Base-by-base conservation (phyloP, 2,797 vertebrate genomes). In the Mallotus villosus region DNA sequence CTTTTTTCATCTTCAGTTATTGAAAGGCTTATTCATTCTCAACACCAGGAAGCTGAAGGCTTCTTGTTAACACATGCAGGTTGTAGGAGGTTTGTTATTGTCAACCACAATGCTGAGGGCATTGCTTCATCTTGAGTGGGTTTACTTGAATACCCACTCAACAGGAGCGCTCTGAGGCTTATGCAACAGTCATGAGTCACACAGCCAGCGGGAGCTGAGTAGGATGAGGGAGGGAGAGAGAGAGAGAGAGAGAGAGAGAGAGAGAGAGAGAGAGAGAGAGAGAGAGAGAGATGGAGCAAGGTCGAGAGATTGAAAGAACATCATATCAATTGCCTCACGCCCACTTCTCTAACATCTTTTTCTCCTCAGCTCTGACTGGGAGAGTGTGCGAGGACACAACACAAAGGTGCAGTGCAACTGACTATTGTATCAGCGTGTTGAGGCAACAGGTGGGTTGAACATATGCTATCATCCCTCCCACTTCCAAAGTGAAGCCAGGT, bases 171-270 rank as follows among this genome's bases (percentile, higher is more conserved):
- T 25, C 22, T 11, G 17, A 12, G 46, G 64, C 25, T 71, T 57
- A 71, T 14, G 62, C 51, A 63, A 71, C 27, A 55, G 9, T 46
- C 25, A 29, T 70, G 68, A 70, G 58, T 70, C 59, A 63, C 29
- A 1, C 8, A 68, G n/a, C 51, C 53, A 58, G 53, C 11, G 29
- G 21, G 63, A 59, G 29, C 55, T 3, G n/a, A 69, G 67, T 24
- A 21, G 59, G 60, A 24, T 0, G 37, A 21, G 12, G n/a, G 11
- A 32, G n/a, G n/a, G n/a, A n/a, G n/a, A n/a, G n/a, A n/a, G n/a
- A n/a, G 27, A 29, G 27, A 29, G 27, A 29, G 27, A 29, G 27
- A 29, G 25, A 1, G 59, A 62, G 27, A 29, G 27, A 29, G 27
- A 29, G 27, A 29, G 27, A 29, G 25, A 1, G 59, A 62, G 27